Evolutionary conservation across 1,140 invertebrate genomes (phyloP), one percentile per base, ranked within the genome.

Genomic region (Lordiphosa mommai): DNA sequence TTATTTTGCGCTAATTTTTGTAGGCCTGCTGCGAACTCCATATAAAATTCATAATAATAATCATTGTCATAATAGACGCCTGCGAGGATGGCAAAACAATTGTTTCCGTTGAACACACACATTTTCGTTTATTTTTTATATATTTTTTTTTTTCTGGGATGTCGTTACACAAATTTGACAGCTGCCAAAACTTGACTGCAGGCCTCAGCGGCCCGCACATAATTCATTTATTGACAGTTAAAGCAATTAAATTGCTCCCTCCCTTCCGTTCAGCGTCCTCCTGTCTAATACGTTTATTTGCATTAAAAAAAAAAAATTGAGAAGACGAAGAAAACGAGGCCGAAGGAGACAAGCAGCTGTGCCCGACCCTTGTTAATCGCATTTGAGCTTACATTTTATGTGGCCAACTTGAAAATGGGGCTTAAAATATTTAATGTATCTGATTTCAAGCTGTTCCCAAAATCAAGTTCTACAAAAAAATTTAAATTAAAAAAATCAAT

Each of bases 151-250:
- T 23, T 23, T 23, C 0, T 4, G 20, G 20, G 20, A 23, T 23
- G 20, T 23, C 20, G 20, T 23, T 23, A 23, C 20, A 33, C 43
- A 40, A 46, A 34, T 68, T 80, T 74, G 76, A 80, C 74, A 80
- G 76, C 74, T 80, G 74, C 74, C 74, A 79, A 66, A 82, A 74
- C 49, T 73, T 52, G 69, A 61, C 56, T 73, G 41, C 40, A 60
- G 53, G 40, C 44, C 40, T 29, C 37, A 41, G 27, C 47, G 57
- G 46, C 51, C 53, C 17, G 33, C 61, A 20, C 27, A 70, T 66
- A 74, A 70, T 70, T 70, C 63, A 70, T 80, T 80, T 74, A 80
- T 72, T 66, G 74, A 73, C 70, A 82, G 76, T 70, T 61, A 32
- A 65, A 82, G 70, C 74, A 80, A 80, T 80, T 80, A 70, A 80